Evolutionary conservation across 2,113 vertebrate genomes (phyloP).

Genomic region (Reinhardtius hippoglossoides): DNA sequence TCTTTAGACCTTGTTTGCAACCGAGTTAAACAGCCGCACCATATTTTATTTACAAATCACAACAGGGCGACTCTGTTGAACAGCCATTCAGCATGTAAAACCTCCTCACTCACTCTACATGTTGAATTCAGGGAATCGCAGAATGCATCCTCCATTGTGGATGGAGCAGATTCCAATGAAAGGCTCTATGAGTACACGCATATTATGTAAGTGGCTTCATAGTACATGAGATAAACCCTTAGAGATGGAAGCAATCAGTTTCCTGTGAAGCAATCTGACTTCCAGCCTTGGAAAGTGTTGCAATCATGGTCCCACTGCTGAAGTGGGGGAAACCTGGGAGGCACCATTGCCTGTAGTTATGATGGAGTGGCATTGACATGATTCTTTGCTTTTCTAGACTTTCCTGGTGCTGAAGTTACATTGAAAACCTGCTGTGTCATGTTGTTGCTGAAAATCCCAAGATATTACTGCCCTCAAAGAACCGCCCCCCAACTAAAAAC

Average conservation of each 20-base stretch:
- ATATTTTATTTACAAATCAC: constrained; percentile 43
- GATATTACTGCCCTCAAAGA: too few relatives aligned
- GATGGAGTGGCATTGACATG: background rate
- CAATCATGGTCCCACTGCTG: background rate
- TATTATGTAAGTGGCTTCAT: constrained; percentile 39
- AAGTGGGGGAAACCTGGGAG: background rate
- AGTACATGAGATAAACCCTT: constrained; percentile 32
- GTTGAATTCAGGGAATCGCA: constrained; percentile 8
- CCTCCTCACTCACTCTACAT: background rate
- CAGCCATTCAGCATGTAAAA: background rate
- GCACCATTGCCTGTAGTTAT: too few relatives aligned
- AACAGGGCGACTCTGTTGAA: constrained; percentile 1
- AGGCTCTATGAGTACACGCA: constrained; percentile 1
- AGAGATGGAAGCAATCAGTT: constrained; percentile 45
- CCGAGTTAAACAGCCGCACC: constrained; percentile 11
- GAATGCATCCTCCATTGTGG: background rate
- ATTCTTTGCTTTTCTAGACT: background rate
- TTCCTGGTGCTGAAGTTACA: constrained; percentile 2
- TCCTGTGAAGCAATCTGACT: constrained; percentile 33
- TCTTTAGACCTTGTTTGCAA: constrained; percentile 10
- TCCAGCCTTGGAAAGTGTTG: constrained; percentile 22
- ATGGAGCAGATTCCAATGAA: constrained; percentile 25
- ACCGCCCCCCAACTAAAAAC: background rate
- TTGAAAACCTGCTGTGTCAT: background rate
- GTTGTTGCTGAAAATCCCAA: background rate